phyloP scores from a whole-genome alignment of 2,888 invertebrate genomes.

The Dastarcus helophoroides region DNA sequence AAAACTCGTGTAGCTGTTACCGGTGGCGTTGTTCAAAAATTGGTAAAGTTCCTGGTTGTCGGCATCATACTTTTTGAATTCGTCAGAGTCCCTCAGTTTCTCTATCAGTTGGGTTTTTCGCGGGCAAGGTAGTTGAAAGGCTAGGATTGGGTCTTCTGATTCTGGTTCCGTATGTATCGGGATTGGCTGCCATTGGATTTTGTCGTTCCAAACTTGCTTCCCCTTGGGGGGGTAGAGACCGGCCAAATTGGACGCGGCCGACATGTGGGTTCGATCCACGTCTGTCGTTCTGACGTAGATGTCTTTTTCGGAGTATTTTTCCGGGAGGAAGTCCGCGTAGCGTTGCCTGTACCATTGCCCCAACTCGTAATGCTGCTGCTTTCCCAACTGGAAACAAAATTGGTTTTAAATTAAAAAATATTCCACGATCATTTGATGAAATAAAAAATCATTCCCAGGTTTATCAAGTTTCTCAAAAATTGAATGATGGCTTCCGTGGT shows the following conservation, averaged over 20 bases:
- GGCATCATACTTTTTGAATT: slow-evolving; percentile 4
- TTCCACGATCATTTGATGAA: too few relatives aligned
- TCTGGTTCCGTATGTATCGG: slow-evolving; percentile 62
- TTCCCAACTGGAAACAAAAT: slow-evolving; percentile 58
- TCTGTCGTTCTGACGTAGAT: slow-evolving; percentile 64
- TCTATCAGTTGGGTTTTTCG: slow-evolving; percentile 39
- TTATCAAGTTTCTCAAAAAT: too few relatives aligned
- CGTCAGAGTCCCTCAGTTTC: slow-evolving; percentile 3
- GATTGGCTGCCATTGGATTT: slow-evolving; percentile 63
- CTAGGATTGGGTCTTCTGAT: slow-evolving; percentile 49
- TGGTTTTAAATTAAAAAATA: too few relatives aligned
- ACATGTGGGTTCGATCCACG: slow-evolving; percentile 85
- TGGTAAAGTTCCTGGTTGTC: slow-evolving; percentile 2
- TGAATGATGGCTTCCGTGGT: too few relatives aligned
- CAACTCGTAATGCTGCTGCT: slow-evolving; percentile 59
- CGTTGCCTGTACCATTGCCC: slow-evolving; percentile 64
- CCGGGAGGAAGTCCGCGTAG: slow-evolving; percentile 51
- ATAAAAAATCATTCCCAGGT: too few relatives aligned
- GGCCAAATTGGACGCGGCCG: slow-evolving; percentile 70
- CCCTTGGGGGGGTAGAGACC: slow-evolving; percentile 58
- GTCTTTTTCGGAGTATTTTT: slow-evolving; percentile 44
- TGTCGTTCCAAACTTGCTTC: slow-evolving; percentile 48
- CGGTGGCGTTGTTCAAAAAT: slow-evolving; percentile 6
- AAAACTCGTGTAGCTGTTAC: slow-evolving; percentile 3
- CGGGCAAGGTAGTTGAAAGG: slow-evolving; percentile 53